These are phyloP conservation scores for Vidua macroura DNA, from an alignment of 2,113 vertebrate species.

Conservation along the genomic window DNA sequence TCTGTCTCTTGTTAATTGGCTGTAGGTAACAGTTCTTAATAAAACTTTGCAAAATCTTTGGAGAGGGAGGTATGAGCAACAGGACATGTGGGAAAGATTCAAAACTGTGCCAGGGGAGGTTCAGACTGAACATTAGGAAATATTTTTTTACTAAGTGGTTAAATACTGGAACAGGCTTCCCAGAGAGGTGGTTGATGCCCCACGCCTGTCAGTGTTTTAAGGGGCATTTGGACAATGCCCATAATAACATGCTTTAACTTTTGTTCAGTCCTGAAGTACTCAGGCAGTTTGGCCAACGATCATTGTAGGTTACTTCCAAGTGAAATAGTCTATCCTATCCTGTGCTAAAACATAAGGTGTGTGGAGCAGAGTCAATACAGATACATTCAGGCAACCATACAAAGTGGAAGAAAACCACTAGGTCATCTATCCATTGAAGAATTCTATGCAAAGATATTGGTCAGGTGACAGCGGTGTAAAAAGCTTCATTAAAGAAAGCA, in stretches of 20 bases:
- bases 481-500: background rate
- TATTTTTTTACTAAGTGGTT: background rate
- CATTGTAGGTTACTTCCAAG: rapidly evolving
- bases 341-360: background rate
- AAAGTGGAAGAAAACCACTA: background rate
- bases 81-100: background rate
- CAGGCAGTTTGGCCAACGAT: background rate
- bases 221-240: background rate
- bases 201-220: background rate
- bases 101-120: background rate
- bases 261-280: background rate
- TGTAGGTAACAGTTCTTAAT: background rate
- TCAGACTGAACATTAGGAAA: background rate
- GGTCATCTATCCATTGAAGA: background rate
- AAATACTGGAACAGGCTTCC: background rate
- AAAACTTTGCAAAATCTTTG: background rate
- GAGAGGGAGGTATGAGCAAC: background rate
- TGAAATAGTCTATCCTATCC: background rate
- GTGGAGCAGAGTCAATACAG: background rate
- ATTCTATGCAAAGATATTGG: background rate
- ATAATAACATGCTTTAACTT: background rate
- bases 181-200: background rate
- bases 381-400: background rate
- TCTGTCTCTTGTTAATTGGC: background rate
- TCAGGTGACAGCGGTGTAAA: background rate